phyloP scores from a whole-genome alignment of 2,113 vertebrate genomes.

The Callithrix jacchus region DNA sequence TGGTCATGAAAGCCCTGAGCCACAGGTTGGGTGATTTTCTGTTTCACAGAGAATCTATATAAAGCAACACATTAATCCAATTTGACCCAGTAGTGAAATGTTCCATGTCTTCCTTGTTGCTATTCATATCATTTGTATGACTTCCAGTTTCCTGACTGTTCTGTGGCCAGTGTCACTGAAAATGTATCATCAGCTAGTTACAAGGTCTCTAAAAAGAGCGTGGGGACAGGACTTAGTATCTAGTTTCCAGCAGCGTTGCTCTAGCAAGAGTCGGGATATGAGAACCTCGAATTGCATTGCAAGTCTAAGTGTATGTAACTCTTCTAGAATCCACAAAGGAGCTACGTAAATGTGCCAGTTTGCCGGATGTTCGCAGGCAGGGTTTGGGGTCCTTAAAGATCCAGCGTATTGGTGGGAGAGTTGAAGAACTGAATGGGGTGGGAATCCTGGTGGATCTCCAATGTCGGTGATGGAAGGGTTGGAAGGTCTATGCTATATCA shows the following conservation, averaged over 20 bases:
- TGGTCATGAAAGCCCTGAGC: conserved; percentile 42
- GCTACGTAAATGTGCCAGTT: background rate
- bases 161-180: conserved; percentile 71
- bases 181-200: conserved; percentile 67
- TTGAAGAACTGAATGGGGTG: background rate
- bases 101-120: conserved; percentile 73
- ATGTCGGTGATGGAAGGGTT: rapidly evolving
- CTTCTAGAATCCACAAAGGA: background rate
- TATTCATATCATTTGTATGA: conserved; percentile 83
- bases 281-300: conserved; percentile 53
- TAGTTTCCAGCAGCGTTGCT: background rate
- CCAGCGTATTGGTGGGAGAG: background rate
- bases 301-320: background rate
- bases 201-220: conserved; percentile 51
- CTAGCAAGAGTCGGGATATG: background rate
- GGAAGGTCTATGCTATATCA: background rate
- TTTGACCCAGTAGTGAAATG: conserved; percentile 77
- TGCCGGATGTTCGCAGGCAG: background rate
- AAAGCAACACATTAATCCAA: conserved; percentile 80
- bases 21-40: conserved; percentile 60
- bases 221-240: background rate
- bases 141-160: conserved; percentile 79
- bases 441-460: background rate
- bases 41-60: conserved; percentile 82
- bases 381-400: background rate